phyloP scores from a whole-genome alignment of 2,888 invertebrate genomes.

The Tetragonula carbonaria region DNA sequence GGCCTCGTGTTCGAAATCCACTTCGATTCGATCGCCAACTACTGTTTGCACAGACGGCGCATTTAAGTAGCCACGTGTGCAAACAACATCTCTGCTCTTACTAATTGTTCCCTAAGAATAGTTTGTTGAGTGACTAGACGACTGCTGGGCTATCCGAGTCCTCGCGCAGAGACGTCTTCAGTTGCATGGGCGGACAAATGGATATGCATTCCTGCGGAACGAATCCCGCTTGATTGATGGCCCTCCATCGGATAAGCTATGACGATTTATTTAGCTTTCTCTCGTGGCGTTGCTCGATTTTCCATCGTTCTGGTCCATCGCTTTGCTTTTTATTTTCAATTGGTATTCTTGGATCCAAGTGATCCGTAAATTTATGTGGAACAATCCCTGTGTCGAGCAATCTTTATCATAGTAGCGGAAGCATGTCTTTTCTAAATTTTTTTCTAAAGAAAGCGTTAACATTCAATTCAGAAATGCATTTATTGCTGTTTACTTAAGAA shows the following conservation, averaged over 20 bases:
- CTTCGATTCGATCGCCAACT: slow-evolving; percentile 31
- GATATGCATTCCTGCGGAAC: not conserved
- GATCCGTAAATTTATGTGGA: not conserved
- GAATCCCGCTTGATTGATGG: not conserved
- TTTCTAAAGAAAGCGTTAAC: not conserved
- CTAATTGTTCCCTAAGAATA: slow-evolving; percentile 39
- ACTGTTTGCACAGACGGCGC: slow-evolving; percentile 29
- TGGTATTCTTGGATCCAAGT: not conserved
- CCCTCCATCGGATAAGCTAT: not conserved
- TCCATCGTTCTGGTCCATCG: not conserved
- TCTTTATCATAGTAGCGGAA: not conserved
- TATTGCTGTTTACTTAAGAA: not conserved
- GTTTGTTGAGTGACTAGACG: slow-evolving; percentile 4
- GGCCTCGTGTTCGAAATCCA: slow-evolving; percentile 14
- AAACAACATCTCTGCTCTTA: slow-evolving; percentile 41
- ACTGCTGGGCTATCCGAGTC: not conserved
- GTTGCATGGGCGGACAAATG: not conserved
- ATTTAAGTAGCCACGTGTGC: slow-evolving; percentile 43
- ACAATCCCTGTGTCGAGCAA: not conserved
- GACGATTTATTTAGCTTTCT: not conserved
- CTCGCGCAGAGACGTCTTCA: too few species aligned
- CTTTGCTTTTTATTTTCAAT: not conserved
- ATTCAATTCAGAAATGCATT: not conserved
- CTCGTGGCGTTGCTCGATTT: too few species aligned
- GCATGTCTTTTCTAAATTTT: not conserved